Percentiles rank a stretch among this genome's conserved stretches.
phyloP scores from a whole-genome alignment of 2,113 vertebrate genomes.

The Pachypanchax playfairii region DNA sequence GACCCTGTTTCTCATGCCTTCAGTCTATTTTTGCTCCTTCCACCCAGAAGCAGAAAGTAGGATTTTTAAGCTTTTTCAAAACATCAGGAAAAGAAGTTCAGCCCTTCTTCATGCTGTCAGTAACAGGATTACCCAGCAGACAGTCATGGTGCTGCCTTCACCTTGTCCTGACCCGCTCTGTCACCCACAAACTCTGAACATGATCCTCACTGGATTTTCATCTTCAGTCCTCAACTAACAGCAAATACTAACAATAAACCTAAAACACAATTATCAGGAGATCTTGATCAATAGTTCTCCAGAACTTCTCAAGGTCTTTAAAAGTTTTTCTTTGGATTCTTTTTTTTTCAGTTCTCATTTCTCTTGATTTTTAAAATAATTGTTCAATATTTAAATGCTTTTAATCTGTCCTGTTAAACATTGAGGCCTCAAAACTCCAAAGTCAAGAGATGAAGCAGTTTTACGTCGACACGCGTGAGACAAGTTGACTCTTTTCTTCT shows the following conservation, averaged over 20 bases:
- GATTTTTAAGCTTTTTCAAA: conserved; percentile 8
- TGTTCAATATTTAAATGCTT: no score
- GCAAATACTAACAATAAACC: not conserved
- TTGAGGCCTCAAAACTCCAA: no score
- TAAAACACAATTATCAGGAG: not conserved
- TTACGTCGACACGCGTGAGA: no score
- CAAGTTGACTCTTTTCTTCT: no score
- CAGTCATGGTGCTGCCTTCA: conserved; percentile 8
- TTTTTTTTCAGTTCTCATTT: no score
- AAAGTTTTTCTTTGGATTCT: no score
- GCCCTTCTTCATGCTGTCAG: conserved; percentile 27
- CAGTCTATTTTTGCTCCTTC: not conserved
- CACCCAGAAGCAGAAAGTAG: conserved; percentile 12
- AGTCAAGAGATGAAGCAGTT: no score
- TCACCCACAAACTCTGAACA: not conserved
- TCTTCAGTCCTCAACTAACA: not conserved
- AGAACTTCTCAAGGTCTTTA: no score
- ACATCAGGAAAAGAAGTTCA: conserved; percentile 13
- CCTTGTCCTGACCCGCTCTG: conserved; percentile 6
- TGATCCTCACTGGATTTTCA: not conserved
- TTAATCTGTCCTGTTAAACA: no score
- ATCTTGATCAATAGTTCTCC: no score
- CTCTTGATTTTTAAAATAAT: no score
- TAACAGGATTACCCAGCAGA: conserved; percentile 51
- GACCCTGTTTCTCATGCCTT: no score